A percentile compares a stretch with the other conserved stretches of the same genome.
Conservation (phyloP, 53 echinoderm and acorn worm genomes). For the Luidia sarsii region DNA sequence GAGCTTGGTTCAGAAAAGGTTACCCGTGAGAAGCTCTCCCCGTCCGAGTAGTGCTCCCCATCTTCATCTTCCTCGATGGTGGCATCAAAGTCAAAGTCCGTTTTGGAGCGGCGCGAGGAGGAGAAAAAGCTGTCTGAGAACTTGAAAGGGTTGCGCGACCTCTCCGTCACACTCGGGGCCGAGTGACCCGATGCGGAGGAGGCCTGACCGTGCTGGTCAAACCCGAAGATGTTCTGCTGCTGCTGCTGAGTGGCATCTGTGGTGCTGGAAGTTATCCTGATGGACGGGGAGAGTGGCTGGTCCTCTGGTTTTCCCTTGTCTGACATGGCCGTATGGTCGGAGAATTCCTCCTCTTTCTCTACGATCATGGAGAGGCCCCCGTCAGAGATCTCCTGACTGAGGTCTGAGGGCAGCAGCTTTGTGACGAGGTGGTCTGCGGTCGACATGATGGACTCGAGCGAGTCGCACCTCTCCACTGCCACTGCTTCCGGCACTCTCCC, state of each 20-base stretch:
- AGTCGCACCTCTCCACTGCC: not conserved
- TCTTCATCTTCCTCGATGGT: conserved; percentile 49
- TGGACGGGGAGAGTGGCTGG: too few relatives aligned
- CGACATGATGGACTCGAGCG: conserved; percentile 17
- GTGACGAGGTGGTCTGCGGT: conserved; percentile 1
- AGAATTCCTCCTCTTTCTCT: conserved; percentile 23
- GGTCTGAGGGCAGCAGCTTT: not conserved
- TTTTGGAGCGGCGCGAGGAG: conserved; percentile 16
- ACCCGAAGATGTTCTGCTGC: not conserved
- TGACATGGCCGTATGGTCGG: not conserved
- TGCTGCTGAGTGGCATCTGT: not conserved
- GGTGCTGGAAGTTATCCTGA: too few relatives aligned
- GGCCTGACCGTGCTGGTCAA: not conserved
- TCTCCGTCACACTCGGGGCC: not conserved
- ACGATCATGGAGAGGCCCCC: conserved; percentile 38
- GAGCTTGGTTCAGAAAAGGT: conserved; percentile 16
- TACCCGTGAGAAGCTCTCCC: conserved; percentile 45
- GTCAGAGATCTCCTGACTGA: conserved; percentile 49
- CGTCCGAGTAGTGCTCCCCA: conserved; percentile 46
- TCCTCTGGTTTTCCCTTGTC: not conserved
- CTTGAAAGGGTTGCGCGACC: conserved; percentile 47
- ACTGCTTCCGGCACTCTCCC: too few relatives aligned
- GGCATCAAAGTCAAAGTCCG: conserved; percentile 46
- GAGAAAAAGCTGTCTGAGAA: conserved; percentile 16
- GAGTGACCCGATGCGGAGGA: not conserved